Evolutionary conservation across 2,797 vertebrate genomes (phyloP).

Genomic region (Chromobotia macracanthus): DNA sequence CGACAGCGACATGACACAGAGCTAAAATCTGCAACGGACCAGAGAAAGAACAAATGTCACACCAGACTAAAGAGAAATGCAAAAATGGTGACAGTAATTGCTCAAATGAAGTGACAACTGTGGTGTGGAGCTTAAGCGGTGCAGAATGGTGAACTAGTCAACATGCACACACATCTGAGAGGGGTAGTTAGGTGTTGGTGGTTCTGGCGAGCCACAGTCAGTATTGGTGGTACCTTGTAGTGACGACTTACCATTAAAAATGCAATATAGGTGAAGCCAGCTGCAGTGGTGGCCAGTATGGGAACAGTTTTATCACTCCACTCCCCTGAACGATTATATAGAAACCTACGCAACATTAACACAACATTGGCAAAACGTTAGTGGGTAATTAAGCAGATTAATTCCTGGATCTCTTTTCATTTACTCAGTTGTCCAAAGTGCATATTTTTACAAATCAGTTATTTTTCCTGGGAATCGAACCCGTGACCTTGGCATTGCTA

Average conservation of each 20-base stretch:
- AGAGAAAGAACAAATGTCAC: constrained; percentile 29
- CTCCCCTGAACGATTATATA: constrained; percentile 90
- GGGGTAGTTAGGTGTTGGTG: background rate
- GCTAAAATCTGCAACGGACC: constrained; percentile 76
- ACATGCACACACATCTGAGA: constrained; percentile 5
- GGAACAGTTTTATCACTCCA: constrained; percentile 97
- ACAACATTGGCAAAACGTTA: constrained; percentile 28
- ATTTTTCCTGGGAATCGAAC: background rate
- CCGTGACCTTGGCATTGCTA: background rate
- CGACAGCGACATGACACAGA: constrained; percentile 78
- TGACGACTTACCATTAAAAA: constrained; percentile 85
- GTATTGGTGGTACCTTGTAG: background rate
- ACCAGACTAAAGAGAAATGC: background rate
- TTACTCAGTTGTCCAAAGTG: background rate
- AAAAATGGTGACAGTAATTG: background rate
- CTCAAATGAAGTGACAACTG: background rate
- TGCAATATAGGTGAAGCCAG: constrained; percentile 89
- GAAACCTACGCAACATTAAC: constrained; percentile 80
- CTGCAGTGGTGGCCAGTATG: constrained; percentile 89
- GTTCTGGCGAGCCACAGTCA: constrained; percentile 6
- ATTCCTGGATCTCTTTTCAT: background rate
- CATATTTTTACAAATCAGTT: background rate
- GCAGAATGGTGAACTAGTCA: background rate
- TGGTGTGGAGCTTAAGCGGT: background rate
- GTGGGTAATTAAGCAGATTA: constrained; percentile 6